Conservation (phyloP, 2,888 invertebrate species). For the Herminia tarsipennalis region DNA sequence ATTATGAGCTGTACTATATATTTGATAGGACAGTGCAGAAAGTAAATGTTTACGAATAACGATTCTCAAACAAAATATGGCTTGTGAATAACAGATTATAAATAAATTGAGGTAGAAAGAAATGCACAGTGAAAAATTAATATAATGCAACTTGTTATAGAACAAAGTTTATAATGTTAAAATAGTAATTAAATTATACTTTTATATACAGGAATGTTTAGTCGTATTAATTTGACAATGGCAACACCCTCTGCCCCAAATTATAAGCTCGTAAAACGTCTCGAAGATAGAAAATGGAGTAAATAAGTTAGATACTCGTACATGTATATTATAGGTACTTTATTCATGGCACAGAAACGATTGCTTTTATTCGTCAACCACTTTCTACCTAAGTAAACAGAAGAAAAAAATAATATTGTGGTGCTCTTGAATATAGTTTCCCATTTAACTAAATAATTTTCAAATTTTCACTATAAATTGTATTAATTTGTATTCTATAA, state of each 20-base stretch:
- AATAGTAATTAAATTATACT: conserved; percentile 42
- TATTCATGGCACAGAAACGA: conserved; percentile 38
- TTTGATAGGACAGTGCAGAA: conserved; percentile 20
- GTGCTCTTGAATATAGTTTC: conserved; percentile 7
- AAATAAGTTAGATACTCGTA: background rate
- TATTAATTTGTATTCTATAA: conserved; percentile 10
- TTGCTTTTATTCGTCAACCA: conserved; percentile 16
- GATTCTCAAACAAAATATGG: too few relatives aligned
- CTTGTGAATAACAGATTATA: conserved; percentile 7
- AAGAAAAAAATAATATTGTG: conserved; percentile 6
- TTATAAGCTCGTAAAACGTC: conserved; percentile 1
- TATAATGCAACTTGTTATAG: conserved; percentile 9
- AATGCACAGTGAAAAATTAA: conserved; percentile 44
- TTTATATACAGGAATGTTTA: conserved; percentile 74
- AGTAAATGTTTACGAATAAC: too few relatives aligned
- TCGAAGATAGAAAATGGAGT: too few relatives aligned
- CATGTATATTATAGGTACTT: conserved; percentile 10
- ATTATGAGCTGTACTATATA: conserved; percentile 13
- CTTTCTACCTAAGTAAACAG: background rate
- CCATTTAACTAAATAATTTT: background rate
- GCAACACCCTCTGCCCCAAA: conserved; percentile 24
- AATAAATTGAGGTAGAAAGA: conserved; percentile 59
- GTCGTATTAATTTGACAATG: conserved; percentile 34
- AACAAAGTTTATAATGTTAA: conserved; percentile 13
- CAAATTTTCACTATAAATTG: too few relatives aligned